Evolutionary conservation across 37 sponge, comb jelly and placozoan genomes (phyloP).

Genomic region (Aplysina aerophoba): DNA sequence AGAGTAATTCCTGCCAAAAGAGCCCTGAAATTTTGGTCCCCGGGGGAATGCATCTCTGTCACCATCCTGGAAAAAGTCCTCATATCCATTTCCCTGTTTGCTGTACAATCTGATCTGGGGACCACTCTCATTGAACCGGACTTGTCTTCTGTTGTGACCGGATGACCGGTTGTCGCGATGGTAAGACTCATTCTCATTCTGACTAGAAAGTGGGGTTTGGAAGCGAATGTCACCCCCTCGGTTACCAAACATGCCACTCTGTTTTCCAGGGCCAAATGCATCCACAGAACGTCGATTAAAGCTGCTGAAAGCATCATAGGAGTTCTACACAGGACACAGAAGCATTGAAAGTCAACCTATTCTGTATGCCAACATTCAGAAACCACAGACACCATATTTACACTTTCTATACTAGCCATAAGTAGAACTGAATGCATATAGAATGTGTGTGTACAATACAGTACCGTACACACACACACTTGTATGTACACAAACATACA

Average conservation of each 20-base stretch:
- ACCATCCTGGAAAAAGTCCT: neutral
- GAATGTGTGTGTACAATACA: too few species aligned
- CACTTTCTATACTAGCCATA: too few species aligned
- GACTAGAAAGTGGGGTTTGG: neutral
- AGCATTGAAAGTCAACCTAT: too few species aligned
- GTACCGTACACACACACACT: too few species aligned
- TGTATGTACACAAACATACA: too few species aligned
- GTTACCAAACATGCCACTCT: neutral
- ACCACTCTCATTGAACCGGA: slow-evolving; percentile 19
- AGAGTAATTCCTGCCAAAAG: too few species aligned
- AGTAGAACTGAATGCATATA: too few species aligned
- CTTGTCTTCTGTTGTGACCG: neutral
- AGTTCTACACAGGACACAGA: neutral
- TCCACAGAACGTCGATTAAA: neutral
- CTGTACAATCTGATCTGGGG: neutral
- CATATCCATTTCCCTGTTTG: neutral
- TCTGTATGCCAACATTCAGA: too few species aligned
- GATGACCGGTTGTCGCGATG: neutral
- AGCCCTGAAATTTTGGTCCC: too few species aligned
- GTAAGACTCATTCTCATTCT: neutral
- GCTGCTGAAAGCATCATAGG: slow-evolving; percentile 8
- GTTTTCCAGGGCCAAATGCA: neutral
- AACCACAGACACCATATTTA: too few species aligned
- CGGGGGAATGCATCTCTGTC: too few species aligned
- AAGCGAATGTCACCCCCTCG: neutral